phyloP scores from a whole-genome alignment of 1,140 invertebrate species.

The Tyrophagus putrescentiae region DNA sequence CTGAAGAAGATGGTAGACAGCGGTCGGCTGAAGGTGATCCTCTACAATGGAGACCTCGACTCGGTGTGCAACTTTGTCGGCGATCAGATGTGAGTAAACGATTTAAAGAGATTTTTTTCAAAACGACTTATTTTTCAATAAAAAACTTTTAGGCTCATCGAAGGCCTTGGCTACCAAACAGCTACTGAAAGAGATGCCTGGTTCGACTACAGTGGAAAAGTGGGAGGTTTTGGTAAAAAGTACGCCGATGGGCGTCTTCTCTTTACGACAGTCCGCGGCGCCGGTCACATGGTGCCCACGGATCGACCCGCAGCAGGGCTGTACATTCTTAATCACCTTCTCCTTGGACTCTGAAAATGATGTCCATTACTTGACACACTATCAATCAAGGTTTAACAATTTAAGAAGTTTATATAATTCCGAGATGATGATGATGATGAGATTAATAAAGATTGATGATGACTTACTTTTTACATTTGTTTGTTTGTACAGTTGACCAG shows the following conservation, averaged over 20 bases:
- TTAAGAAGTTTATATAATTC: too few species aligned
- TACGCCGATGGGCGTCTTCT: conserved; percentile 40
- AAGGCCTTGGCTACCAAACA: conserved; percentile 30
- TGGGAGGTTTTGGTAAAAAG: conserved; percentile 31
- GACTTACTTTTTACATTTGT: too few species aligned
- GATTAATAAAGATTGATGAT: too few species aligned
- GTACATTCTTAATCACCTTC: conserved; percentile 37
- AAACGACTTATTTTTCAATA: not conserved
- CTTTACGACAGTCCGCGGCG: conserved; percentile 36
- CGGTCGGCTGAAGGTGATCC: conserved; percentile 30
- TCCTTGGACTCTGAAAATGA: conserved; percentile 53
- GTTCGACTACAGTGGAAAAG: conserved; percentile 32
- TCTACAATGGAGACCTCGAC: conserved; percentile 3
- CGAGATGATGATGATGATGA: too few species aligned
- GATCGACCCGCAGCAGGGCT: conserved; percentile 39
- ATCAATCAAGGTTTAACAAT: too few species aligned
- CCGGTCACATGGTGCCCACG: conserved; percentile 44
- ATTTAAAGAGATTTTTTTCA: not conserved
- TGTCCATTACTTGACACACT: too few species aligned
- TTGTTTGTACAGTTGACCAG: too few species aligned
- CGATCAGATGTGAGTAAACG: not conserved
- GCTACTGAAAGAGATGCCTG: conserved; percentile 25
- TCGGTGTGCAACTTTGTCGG: not conserved
- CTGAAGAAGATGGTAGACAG: too few species aligned
- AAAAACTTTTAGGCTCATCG: conserved; percentile 32